These are phyloP conservation scores for Sebastes taczanowskii DNA, from an alignment of 2,797 vertebrate species.

Conservation along the genomic window DNA sequence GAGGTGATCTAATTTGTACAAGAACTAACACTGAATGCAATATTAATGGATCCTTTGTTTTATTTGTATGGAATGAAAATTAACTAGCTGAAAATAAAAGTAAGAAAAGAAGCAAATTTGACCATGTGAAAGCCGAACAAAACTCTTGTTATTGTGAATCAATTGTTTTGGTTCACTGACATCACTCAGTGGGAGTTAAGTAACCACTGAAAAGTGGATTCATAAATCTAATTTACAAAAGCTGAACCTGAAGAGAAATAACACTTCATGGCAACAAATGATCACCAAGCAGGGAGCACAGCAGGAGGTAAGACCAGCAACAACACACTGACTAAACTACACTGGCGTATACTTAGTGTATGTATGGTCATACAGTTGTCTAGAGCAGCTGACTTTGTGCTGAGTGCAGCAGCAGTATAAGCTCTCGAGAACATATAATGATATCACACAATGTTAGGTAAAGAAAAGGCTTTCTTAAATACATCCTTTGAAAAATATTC, in stretches of 20 bases:
- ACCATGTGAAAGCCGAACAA: background rate
- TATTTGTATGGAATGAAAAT: background rate
- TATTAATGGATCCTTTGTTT: background rate
- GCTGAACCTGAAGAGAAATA: background rate
- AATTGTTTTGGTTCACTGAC: background rate
- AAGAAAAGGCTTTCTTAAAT: background rate
- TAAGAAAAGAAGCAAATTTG: background rate
- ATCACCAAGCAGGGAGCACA: background rate
- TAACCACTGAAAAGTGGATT: background rate
- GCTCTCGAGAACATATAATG: background rate
- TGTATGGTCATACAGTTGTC: background rate
- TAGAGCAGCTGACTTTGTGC: background rate
- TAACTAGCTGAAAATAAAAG: background rate
- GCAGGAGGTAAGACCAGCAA: background rate
- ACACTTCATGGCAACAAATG: background rate
- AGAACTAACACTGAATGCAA: background rate
- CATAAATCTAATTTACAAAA: background rate
- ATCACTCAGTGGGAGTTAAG: background rate
- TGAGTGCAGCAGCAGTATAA: background rate
- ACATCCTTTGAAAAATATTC: background rate
- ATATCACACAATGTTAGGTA: background rate
- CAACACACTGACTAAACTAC: background rate
- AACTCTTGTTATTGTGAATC: background rate
- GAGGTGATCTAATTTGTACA: background rate
- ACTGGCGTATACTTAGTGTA: background rate